Base-by-base conservation (phyloP, 64 coral and sea anemone species). In the Astreopora myriophthalma region DNA sequence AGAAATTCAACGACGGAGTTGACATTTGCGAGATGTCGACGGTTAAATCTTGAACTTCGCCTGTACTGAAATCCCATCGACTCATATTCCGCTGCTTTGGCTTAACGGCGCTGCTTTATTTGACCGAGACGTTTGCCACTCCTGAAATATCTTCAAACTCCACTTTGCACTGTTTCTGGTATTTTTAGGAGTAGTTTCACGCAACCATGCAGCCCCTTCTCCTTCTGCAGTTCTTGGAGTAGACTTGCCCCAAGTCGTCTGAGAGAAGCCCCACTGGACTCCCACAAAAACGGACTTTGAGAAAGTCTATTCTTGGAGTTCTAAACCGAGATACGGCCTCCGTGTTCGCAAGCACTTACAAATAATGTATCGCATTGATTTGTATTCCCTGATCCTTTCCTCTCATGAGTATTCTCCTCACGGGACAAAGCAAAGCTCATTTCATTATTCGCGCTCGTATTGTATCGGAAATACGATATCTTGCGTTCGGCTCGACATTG, bases 121-220 rank as follows among this genome's bases (percentile, higher is more conserved):
- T 34, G 5, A 28, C 9, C 49, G n/a, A 16, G 12, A 19, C 3
- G n/a, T 31, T 82, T 58, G 78, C 78, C 49, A 82, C 38, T 82
- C 78, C 30, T 29, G 14, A 58, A 82, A 82, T 49, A 82, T 60
- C 22, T 32, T 82, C 17, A 82, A 8, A 62, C 78, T 82, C 78
- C 78, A 82, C 60, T 82, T 82, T 82, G 51, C 60, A 30, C 23
- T 82, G 32, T 82, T 82, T 82, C 30, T 82, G 20, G 78, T 58
- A 62, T 82, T 82, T 61, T 9, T 34, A 17, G 49, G 78, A 0
- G 19, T 61, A 4, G 78, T 61, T 32, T 82, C 78, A 14, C 49
- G 37, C 49, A 58, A 32, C 48, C 78, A 82, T 19, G 14, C 8
- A 51, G 30, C 6, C 30, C 60, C 49, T 5, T 82, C 78, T n/a